These are phyloP conservation scores for Conomelus anceps DNA, from an alignment of 2,888 invertebrate genomes.

Conservation along the genomic window DNA sequence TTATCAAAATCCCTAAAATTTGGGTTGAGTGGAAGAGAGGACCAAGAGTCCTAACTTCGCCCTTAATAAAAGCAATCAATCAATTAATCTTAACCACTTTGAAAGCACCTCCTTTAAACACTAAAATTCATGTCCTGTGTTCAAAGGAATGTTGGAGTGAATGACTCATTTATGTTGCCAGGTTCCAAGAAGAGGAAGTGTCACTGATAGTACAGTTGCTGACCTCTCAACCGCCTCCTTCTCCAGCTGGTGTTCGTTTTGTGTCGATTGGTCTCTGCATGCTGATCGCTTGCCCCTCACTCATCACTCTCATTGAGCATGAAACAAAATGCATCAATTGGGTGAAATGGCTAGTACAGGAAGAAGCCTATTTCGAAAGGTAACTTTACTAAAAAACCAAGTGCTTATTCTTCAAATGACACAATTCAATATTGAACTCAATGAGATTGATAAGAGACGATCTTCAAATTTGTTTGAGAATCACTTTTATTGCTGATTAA, in stretches of 20 bases:
- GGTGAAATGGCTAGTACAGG: constrained; percentile 88
- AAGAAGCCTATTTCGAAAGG: constrained; percentile 83
- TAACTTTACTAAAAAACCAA: constrained; percentile 40
- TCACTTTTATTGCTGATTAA: background rate
- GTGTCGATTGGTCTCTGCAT: constrained; percentile 89
- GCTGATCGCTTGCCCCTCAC: constrained; percentile 87
- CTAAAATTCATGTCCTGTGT: too few species aligned
- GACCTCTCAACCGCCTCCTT: constrained; percentile 80
- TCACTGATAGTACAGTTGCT: constrained; percentile 72
- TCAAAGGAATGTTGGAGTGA: too few species aligned
- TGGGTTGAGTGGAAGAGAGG: too few species aligned
- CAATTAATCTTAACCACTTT: too few species aligned
- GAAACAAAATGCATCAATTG: constrained; percentile 86
- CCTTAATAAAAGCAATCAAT: too few species aligned
- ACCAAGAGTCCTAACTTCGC: too few species aligned
- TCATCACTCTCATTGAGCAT: constrained; percentile 64
- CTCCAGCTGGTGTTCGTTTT: constrained; percentile 87
- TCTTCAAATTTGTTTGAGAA: background rate
- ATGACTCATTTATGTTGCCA: too few species aligned
- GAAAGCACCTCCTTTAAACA: too few species aligned
- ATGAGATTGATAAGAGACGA: too few species aligned
- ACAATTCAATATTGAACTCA: too few species aligned
- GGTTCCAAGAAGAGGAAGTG: constrained; percentile 88
- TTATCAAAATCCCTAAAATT: too few species aligned
- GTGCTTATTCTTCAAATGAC: too few species aligned